Evolutionary conservation across 2,797 vertebrate species (phyloP).

Genomic region (Diplodus puntazzo): DNA sequence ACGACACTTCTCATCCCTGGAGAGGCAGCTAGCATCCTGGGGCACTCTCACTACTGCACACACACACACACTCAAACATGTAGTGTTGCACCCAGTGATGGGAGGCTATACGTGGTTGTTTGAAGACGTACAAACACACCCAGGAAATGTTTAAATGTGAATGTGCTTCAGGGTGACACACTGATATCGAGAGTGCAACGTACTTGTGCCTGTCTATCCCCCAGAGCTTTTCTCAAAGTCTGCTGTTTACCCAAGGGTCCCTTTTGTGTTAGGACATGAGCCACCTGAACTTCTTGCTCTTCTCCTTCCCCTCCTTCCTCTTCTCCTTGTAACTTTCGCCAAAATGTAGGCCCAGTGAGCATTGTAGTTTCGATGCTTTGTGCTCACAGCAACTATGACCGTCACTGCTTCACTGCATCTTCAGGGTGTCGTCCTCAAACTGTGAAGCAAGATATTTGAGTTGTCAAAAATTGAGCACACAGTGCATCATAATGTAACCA

Average conservation of each 20-base stretch:
- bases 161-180: neutral
- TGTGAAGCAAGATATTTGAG: too few species aligned
- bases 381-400: too few species aligned
- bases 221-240: neutral
- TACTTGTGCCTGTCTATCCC: neutral
- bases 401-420: too few species aligned
- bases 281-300: neutral
- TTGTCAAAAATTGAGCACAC: too few species aligned
- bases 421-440: too few species aligned
- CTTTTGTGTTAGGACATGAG: constrained; percentile 11
- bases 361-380: too few species aligned
- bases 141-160: constrained; percentile 7
- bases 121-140: constrained; percentile 29
- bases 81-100: constrained; percentile 3
- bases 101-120: constrained; percentile 31
- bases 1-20: constrained; percentile 67
- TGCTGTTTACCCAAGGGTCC: neutral
- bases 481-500: too few species aligned
- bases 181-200: neutral
- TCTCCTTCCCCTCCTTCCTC: too few species aligned
- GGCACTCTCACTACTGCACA: constrained; percentile 47
- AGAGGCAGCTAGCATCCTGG: constrained; percentile 66
- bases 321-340: too few species aligned
- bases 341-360: too few species aligned
- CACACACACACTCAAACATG: constrained; percentile 23